A percentile compares a stretch with the other conserved stretches of the same genome.
phyloP scores from a whole-genome alignment of 2,888 invertebrate genomes.

The Fragum fragum region DNA sequence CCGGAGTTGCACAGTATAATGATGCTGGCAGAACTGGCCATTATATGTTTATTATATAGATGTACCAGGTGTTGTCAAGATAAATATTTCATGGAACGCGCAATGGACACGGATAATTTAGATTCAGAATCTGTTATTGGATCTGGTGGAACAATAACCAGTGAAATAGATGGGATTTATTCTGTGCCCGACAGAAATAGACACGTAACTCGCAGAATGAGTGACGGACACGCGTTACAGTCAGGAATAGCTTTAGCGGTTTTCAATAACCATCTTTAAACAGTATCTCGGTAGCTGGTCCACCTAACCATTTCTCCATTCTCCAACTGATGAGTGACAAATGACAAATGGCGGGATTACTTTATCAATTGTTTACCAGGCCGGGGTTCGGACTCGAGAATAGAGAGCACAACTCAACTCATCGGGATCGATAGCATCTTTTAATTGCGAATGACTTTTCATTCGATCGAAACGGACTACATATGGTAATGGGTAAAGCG shows the following conservation, averaged over 20 bases:
- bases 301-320: too few relatives aligned
- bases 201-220: constrained; percentile 30
- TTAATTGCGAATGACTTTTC: too few relatives aligned
- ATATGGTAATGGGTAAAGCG: too few relatives aligned
- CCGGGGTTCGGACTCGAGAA: too few relatives aligned
- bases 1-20: constrained; percentile 42
- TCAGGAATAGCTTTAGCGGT: constrained; percentile 4
- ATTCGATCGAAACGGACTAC: too few relatives aligned
- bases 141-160: background rate
- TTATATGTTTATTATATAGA: constrained; percentile 26
- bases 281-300: too few relatives aligned
- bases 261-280: constrained; percentile 5
- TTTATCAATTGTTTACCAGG: too few relatives aligned
- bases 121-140: background rate
- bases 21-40: constrained; percentile 24
- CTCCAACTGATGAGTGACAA: too few relatives aligned
- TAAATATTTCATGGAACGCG: constrained; percentile 35
- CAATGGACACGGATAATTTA: background rate
- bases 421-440: too few relatives aligned
- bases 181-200: constrained; percentile 23
- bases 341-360: too few relatives aligned
- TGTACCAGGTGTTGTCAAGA: constrained; percentile 30
- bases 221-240: constrained; percentile 23
- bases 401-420: too few relatives aligned
- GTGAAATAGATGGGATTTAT: background rate